A percentile compares a stretch with the other conserved stretches of the same genome.
phyloP scores from a whole-genome alignment of 35 echinoderm and acorn worm species.

The Ptychodera flava region DNA sequence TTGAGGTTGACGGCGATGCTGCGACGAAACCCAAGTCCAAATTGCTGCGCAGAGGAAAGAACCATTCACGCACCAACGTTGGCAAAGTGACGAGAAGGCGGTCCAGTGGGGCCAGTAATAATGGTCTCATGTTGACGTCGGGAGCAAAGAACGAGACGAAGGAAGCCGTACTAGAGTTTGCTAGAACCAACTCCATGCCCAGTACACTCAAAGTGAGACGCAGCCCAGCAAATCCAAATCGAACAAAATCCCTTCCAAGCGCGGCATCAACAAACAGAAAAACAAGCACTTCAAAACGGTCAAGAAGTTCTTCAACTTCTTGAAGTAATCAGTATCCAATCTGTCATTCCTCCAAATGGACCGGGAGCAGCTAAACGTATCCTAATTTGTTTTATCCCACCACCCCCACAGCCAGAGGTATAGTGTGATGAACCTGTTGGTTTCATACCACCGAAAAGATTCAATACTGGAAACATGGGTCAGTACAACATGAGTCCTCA shows the following conservation, averaged over 20 bases:
- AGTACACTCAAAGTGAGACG: slow-evolving; percentile 34
- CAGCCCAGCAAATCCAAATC: slow-evolving; percentile 32
- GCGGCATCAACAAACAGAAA: neutral
- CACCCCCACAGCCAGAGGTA: no score
- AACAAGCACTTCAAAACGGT: neutral
- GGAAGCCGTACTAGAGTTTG: neutral
- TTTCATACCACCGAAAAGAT: no score
- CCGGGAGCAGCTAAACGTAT: no score
- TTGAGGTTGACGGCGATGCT: no score
- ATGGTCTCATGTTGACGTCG: neutral
- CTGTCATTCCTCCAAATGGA: no score
- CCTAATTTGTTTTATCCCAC: no score
- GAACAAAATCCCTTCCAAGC: slow-evolving; percentile 19
- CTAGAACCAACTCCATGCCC: slow-evolving; percentile 58
- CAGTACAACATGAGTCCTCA: no score
- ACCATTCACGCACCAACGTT: neutral
- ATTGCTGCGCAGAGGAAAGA: neutral
- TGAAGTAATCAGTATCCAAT: no score
- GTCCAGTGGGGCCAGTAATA: neutral
- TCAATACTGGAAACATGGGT: no score
- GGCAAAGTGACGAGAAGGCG: neutral
- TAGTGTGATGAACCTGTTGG: no score
- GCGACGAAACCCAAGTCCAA: neutral
- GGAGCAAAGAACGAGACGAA: neutral
- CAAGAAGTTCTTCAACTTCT: neutral